These are phyloP conservation scores for Cheirogaleus major DNA, from an alignment of 2,797 vertebrate species.

Conservation along the genomic window DNA sequence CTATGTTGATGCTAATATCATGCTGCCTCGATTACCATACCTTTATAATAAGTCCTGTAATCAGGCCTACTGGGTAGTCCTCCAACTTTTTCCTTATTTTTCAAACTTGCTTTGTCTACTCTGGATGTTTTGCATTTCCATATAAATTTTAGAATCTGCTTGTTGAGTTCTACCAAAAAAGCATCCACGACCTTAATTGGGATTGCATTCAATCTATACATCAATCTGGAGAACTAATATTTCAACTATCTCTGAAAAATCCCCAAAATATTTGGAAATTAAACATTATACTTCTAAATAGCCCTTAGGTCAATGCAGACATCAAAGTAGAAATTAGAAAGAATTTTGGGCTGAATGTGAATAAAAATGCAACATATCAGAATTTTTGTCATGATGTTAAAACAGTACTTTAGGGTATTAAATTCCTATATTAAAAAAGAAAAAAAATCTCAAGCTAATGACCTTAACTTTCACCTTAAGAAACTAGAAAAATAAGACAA, in stretches of 20 bases:
- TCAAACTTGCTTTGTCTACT: background rate
- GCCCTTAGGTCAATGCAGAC: background rate
- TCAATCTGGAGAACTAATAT: background rate
- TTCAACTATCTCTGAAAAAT: background rate
- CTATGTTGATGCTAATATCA: background rate
- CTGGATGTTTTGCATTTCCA: background rate
- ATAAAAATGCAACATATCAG: background rate
- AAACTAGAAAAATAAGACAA: background rate
- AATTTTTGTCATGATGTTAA: background rate
- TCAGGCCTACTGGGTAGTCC: background rate
- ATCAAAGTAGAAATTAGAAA: background rate
- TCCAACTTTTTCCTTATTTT: background rate
- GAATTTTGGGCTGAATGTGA: background rate
- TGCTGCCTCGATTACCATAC: background rate
- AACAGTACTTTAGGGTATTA: background rate
- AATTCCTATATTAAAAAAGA: background rate
- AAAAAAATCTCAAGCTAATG: background rate
- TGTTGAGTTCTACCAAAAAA: background rate
- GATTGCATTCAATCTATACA: background rate
- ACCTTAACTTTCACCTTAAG: background rate
- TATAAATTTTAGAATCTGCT: background rate
- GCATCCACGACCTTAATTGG: background rate
- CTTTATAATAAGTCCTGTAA: background rate
- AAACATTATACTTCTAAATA: background rate
- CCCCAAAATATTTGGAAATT: background rate